Evolutionary conservation across 2,797 vertebrate genomes (phyloP).

Genomic region (Pelochelys cantorii): DNA sequence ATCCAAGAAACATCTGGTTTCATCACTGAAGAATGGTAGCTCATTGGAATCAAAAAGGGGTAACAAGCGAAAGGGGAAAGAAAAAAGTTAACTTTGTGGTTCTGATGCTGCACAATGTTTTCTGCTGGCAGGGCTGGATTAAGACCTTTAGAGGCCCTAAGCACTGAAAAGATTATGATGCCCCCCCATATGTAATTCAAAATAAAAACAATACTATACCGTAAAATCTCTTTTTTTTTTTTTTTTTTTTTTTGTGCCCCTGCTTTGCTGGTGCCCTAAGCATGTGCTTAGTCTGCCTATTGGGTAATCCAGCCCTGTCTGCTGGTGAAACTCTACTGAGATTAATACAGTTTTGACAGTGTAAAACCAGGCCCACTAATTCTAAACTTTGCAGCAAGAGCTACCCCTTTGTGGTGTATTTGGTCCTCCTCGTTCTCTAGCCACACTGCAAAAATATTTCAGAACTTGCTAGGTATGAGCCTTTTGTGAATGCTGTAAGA

Average conservation of each 20-base stretch:
- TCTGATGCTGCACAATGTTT: neutral
- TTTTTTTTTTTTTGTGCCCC: too few species aligned
- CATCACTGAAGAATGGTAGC: neutral
- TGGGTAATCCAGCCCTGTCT: too few species aligned
- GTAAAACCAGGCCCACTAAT: constrained; percentile 26
- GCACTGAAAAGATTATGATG: too few species aligned
- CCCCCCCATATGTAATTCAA: too few species aligned
- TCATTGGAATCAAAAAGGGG: neutral
- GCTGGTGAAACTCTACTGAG: constrained; percentile 30
- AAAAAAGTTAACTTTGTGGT: neutral
- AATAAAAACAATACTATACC: too few species aligned
- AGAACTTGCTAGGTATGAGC: constrained; percentile 50
- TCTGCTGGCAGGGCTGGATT: too few species aligned
- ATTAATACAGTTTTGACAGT: constrained; percentile 17
- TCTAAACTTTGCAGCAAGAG: neutral
- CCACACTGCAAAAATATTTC: neutral
- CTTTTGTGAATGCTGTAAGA: neutral
- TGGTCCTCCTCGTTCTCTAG: constrained; percentile 49
- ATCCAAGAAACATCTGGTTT: neutral
- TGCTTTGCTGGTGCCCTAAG: too few species aligned
- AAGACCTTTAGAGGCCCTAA: too few species aligned
- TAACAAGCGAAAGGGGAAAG: neutral
- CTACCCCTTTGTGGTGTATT: constrained; percentile 51
- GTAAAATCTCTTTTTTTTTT: too few species aligned
- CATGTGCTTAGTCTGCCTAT: too few species aligned